Conservation (phyloP, 2,113 vertebrate species). For the Pelecanus crispus region DNA sequence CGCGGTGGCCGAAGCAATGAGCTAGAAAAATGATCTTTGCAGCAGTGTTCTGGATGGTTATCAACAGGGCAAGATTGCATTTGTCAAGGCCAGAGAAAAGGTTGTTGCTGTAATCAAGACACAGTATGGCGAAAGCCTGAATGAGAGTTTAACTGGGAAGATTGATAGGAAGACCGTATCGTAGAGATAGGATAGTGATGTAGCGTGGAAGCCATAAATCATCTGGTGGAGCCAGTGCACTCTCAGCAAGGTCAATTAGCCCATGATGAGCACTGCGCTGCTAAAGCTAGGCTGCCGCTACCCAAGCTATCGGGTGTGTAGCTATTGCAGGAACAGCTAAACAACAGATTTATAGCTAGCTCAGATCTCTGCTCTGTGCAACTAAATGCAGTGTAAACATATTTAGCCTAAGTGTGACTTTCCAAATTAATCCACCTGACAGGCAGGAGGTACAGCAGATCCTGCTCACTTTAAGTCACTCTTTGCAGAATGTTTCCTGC, state of each 20-base stretch:
- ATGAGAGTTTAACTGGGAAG: constrained; percentile 16
- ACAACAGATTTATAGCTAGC: constrained; percentile 38
- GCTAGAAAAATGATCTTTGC: neutral
- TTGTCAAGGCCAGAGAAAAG: constrained; percentile 36
- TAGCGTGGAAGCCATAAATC: neutral
- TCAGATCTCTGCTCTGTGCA: neutral
- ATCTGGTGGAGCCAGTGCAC: neutral
- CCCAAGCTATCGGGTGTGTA: neutral
- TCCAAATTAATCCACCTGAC: constrained; percentile 45
- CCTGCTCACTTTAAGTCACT: neutral
- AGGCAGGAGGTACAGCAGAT: constrained; percentile 10
- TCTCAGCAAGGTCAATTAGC: constrained; percentile 34
- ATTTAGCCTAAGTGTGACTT: constrained; percentile 40
- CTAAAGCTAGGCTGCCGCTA: neutral
- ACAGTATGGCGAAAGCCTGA: neutral
- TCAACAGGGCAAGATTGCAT: constrained; percentile 9
- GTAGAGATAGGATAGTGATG: neutral
- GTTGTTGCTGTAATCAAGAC: constrained; percentile 10
- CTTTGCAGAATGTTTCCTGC: neutral
- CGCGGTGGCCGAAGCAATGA: rapidly evolving
- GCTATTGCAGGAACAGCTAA: constrained; percentile 3
- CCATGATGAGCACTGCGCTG: neutral
- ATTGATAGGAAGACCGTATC: neutral
- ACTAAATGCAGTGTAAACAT: constrained; percentile 16
- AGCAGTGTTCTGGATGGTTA: neutral